Evolutionary conservation across 1,140 invertebrate species (phyloP).

Genomic region (Colletes gigas): DNA sequence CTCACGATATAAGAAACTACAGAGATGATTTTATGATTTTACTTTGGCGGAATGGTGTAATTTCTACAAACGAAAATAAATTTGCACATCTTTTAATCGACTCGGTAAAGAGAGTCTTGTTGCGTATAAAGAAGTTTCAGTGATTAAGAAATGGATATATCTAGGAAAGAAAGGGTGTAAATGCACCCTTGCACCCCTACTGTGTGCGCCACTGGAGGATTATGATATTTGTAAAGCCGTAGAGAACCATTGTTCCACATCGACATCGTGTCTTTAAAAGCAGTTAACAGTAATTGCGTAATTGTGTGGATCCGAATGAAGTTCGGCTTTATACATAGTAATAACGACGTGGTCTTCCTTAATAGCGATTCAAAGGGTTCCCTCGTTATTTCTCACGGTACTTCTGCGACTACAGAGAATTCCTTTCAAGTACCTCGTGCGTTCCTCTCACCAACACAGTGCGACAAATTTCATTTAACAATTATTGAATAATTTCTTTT

Average conservation of each 20-base stretch:
- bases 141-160: no score
- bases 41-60: no score
- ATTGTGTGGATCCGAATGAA: constrained; percentile 47
- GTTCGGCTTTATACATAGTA: constrained; percentile 15
- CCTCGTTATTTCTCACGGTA: constrained; percentile 9
- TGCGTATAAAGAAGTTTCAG: no score
- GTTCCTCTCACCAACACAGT: not conserved
- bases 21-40: no score
- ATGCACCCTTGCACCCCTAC: no score
- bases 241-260: not conserved
- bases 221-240: not conserved
- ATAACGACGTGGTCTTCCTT: constrained; percentile 8
- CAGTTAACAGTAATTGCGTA: constrained; percentile 59
- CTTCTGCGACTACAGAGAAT: not conserved
- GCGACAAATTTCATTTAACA: not conserved
- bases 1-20: no score
- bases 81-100: no score
- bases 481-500: not conserved
- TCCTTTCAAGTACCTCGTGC: not conserved
- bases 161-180: no score
- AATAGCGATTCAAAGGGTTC: constrained; percentile 16
- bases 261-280: constrained; percentile 8
- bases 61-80: no score
- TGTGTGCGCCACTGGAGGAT: not conserved
- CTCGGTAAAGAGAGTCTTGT: no score